Evolutionary conservation across 2,888 invertebrate species (phyloP), one percentile per base, ranked within the genome.

Genomic region (Ophion costatus): DNA sequence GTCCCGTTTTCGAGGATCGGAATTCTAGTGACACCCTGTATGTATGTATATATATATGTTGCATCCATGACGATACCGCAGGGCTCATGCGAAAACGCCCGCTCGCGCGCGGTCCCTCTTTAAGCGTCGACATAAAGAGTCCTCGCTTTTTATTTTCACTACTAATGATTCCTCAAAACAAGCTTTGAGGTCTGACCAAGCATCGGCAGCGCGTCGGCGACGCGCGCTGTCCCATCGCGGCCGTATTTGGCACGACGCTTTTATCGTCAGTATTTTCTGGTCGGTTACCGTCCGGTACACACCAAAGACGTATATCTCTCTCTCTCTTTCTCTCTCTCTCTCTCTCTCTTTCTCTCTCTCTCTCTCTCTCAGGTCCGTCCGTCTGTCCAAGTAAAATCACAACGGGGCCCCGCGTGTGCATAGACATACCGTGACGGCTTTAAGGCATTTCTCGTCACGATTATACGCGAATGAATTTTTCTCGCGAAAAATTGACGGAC

Each of bases 81-180:
- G 66, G 83, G 76, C 71, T 81, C 66, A 71, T 61, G 61, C 69
- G 69, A 76, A 84, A 73, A 69, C 51, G 67, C 81, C 75, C 66
- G 66, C 56, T 7, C 11, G 66, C 66, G 38, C 57, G 71, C 67
- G 59, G 82, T 70, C 33, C 73, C 78, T 63, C 78, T 79, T 73
- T 79, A 75, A n/a, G 59, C 71, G 75, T 59, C 79, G 75, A 59
- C 63, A 67, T 82, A 85, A 78, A 79, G 85, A 75, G 75, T 70
- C 64, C 64, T 70, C 75, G 85, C 64, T 61, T 80, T 80, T 80
- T 83, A 76, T 83, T 83, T 83, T 80, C 86, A 71, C 88, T 87
- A 88, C 90, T 91, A 91, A 91, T 89, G 89, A 91, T 91, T 91
- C 88, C 90, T 90, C 89, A 90, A 91, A 91, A 90, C 89, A 89